Percentiles rank a stretch among this genome's conserved stretches.
These are phyloP conservation scores for Agrotis segetum DNA, from an alignment of 2,888 invertebrate species.

Conservation along the genomic window DNA sequence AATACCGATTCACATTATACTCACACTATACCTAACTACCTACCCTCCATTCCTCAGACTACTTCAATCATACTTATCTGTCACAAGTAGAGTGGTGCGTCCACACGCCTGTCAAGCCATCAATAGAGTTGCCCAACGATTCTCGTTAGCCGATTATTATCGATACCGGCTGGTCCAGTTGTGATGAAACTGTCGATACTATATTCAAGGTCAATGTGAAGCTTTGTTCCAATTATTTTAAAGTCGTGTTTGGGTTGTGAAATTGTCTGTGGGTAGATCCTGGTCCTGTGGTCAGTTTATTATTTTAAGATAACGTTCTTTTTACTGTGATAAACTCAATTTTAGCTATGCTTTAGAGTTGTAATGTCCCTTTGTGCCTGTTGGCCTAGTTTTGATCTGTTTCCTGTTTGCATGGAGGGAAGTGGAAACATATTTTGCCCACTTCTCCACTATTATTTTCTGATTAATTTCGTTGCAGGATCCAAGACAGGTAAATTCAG, in stretches of 20 bases:
- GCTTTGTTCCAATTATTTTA: constrained; percentile 57
- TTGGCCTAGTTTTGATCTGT: too few relatives aligned
- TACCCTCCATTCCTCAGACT: neutral
- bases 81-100: constrained; percentile 50
- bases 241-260: constrained; percentile 57
- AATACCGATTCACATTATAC: neutral
- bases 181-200: constrained; percentile 68
- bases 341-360: too few relatives aligned
- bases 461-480: too few relatives aligned
- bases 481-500: too few relatives aligned
- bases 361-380: too few relatives aligned
- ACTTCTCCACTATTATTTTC: too few relatives aligned
- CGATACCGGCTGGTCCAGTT: constrained; percentile 62
- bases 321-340: too few relatives aligned
- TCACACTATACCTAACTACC: neutral
- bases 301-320: neutral
- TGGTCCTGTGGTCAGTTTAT: constrained; percentile 8
- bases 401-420: too few relatives aligned
- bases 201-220: constrained; percentile 77
- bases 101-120: constrained; percentile 61
- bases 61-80: constrained; percentile 48
- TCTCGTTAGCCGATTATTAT: constrained; percentile 69
- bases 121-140: constrained; percentile 72
- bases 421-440: too few relatives aligned
- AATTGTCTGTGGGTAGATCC: constrained; percentile 48